These are phyloP conservation scores for Xanthostigma xanthostigma DNA, from an alignment of 2,888 invertebrate species.

Conservation along the genomic window DNA sequence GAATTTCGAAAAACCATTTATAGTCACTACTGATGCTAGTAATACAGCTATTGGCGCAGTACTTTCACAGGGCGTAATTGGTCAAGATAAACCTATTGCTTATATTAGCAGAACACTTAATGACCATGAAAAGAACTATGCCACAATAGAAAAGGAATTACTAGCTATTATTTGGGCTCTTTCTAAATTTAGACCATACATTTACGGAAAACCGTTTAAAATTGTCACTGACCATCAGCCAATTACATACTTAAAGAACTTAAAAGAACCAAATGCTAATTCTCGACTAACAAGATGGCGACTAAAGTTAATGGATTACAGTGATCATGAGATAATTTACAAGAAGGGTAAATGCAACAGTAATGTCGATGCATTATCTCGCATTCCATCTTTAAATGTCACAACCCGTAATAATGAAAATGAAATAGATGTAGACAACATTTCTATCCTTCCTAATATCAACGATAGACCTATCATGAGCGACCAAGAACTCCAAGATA, in stretches of 20 bases:
- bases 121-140: constrained; percentile 13
- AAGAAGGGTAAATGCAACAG: constrained; percentile 17
- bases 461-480: no score
- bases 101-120: constrained; percentile 14
- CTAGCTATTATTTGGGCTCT: constrained; percentile 17
- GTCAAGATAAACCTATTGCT: constrained; percentile 11
- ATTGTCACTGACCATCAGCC: constrained; percentile 26
- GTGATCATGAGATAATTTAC: constrained; percentile 17
- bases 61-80: constrained; percentile 10
- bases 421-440: no score
- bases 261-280: constrained; percentile 22
- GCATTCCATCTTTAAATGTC: constrained; percentile 13
- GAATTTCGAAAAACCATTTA: constrained; percentile 13
- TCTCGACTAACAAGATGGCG: constrained; percentile 21
- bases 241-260: constrained; percentile 20
- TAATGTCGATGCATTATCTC: constrained; percentile 17
- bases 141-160: constrained; percentile 17
- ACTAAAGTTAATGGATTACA: constrained; percentile 19
- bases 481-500: no score
- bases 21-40: constrained; percentile 14
- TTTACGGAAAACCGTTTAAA: constrained; percentile 19
- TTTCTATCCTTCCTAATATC: no score
- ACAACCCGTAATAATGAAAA: no score
- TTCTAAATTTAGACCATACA: constrained; percentile 17
- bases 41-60: constrained; percentile 13